Conservation (phyloP, 2,113 vertebrate genomes). For the Pardalotus punctatus region DNA sequence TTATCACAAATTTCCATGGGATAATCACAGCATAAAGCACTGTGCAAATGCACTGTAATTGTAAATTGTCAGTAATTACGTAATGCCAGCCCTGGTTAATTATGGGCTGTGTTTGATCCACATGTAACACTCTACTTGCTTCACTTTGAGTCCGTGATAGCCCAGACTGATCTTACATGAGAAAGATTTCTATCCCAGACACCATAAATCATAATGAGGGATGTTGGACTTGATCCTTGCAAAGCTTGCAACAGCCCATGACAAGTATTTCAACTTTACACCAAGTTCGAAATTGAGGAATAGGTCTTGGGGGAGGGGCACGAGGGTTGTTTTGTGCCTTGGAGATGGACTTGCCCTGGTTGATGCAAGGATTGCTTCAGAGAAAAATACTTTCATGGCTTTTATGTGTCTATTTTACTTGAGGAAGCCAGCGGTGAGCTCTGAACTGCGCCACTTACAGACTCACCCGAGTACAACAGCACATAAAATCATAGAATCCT, state of each 20-base stretch:
- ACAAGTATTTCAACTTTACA: neutral
- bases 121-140: neutral
- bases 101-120: constrained; percentile 19
- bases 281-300: neutral
- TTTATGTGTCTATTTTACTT: neutral
- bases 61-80: constrained; percentile 1
- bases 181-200: neutral
- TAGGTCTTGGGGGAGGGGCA: neutral
- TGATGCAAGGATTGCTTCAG: neutral
- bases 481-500: accelerated
- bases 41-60: constrained; percentile 24
- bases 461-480: neutral
- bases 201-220: neutral
- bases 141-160: neutral
- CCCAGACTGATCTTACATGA: neutral
- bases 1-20: neutral
- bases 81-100: constrained; percentile 34
- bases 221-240: neutral
- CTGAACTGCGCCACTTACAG: neutral
- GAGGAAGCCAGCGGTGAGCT: neutral
- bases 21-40: constrained; percentile 28
- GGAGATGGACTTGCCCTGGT: neutral
- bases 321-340: neutral
- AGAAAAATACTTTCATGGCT: neutral
- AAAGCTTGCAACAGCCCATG: neutral